Conservation (phyloP, 2,113 vertebrate species). For the human (Homo sapiens) region DNA sequence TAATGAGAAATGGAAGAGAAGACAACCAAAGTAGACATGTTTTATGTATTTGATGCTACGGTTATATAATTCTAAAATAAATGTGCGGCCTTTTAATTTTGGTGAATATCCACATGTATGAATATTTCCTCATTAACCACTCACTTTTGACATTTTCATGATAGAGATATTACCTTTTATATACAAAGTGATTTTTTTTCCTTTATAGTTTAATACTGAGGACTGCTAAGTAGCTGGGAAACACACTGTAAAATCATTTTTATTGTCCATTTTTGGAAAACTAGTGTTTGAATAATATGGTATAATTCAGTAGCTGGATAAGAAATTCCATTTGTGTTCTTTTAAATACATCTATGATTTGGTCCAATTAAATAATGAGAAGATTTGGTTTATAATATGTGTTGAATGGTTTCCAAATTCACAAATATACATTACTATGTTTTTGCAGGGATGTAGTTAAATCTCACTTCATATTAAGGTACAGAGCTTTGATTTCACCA, state of each 20-base stretch:
- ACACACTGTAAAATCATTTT: conserved; percentile 62
- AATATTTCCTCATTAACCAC: background rate
- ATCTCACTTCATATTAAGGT: background rate
- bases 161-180: conserved; percentile 25
- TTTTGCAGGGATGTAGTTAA: conserved; percentile 52
- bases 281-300: conserved; percentile 47
- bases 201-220: conserved; percentile 52
- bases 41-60: conserved; percentile 14
- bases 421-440: background rate
- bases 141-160: conserved; percentile 42
- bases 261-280: conserved; percentile 65
- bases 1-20: background rate
- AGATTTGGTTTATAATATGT: background rate
- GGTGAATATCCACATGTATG: conserved; percentile 18
- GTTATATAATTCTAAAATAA: conserved; percentile 5
- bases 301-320: conserved; percentile 72
- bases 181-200: conserved; percentile 4
- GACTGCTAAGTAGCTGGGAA: conserved; percentile 66
- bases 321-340: conserved; percentile 45
- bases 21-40: background rate
- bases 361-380: background rate
- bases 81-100: background rate
- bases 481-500: background rate
- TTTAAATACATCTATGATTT: conserved; percentile 33
- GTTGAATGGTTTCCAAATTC: conserved; percentile 48